These are phyloP conservation scores for Nebria ingens DNA, from an alignment of 1,140 invertebrate species.

Conservation along the genomic window DNA sequence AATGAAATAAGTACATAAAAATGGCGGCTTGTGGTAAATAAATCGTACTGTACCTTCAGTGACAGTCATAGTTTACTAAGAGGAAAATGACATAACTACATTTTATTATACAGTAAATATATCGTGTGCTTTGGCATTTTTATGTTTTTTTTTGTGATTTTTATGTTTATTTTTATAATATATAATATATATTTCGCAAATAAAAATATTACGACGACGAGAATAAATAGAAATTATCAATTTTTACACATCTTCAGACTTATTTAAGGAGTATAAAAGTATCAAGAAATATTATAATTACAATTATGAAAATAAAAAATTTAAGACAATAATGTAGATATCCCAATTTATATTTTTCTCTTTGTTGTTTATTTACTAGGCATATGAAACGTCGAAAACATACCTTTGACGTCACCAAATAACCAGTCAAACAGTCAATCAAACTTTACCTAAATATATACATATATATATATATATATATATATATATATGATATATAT, in stretches of 20 bases:
- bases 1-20: background rate
- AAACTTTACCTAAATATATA: too few species aligned
- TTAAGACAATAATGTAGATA: background rate
- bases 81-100: background rate
- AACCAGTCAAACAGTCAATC: background rate
- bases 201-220: background rate
- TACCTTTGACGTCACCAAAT: background rate
- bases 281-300: constrained; percentile 7
- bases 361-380: too few species aligned
- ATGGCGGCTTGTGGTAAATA: background rate
- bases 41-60: background rate
- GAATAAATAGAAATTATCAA: background rate
- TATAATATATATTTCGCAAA: background rate
- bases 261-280: constrained; percentile 5
- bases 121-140: background rate
- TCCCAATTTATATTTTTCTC: background rate
- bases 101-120: background rate
- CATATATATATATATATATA: background rate
- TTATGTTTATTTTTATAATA: too few species aligned
- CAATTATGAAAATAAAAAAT: constrained; percentile 1
- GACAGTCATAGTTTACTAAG: too few species aligned
- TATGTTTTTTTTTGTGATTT: too few species aligned
- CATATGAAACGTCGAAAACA: background rate
- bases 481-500: background rate
- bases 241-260: constrained; percentile 2